Percentiles rank a stretch among this genome's conserved stretches.
These are phyloP conservation scores for Fabriciana adippe DNA, from an alignment of 2,888 invertebrate genomes.

Conservation along the genomic window DNA sequence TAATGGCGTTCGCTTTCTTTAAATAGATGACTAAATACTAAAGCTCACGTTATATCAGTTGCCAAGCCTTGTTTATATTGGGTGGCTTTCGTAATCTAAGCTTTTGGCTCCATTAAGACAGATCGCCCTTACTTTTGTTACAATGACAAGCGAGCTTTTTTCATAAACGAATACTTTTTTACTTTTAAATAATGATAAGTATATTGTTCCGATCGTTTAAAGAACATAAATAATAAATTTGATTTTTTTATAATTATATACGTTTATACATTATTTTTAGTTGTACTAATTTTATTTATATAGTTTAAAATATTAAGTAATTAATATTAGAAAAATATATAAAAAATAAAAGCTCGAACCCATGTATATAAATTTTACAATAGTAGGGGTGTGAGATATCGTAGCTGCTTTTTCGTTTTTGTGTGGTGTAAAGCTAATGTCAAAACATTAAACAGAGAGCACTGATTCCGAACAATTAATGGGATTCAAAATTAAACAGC, in stretches of 20 bases:
- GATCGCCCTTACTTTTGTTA: constrained; percentile 45
- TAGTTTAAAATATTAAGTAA: too few relatives aligned
- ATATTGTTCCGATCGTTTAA: too few relatives aligned
- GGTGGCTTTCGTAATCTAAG: constrained; percentile 70
- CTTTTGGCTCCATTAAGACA: constrained; percentile 65
- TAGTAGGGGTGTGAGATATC: constrained; percentile 42
- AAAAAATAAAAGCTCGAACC: constrained; percentile 18
- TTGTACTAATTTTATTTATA: too few relatives aligned
- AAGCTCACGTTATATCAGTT: constrained; percentile 71
- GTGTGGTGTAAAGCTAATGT: constrained; percentile 50
- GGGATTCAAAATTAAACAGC: constrained; percentile 64
- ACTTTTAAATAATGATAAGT: too few relatives aligned
- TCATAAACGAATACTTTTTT: background rate
- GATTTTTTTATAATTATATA: too few relatives aligned
- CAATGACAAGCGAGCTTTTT: background rate
- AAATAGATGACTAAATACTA: constrained; percentile 80
- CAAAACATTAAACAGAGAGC: constrained; percentile 55
- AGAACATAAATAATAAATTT: too few relatives aligned
- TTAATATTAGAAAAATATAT: too few relatives aligned
- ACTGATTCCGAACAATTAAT: constrained; percentile 49
- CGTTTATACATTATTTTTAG: too few relatives aligned
- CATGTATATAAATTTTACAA: constrained; percentile 30
- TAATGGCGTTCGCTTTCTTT: constrained; percentile 75
- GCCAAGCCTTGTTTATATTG: constrained; percentile 68
- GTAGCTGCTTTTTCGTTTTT: constrained; percentile 41